These are phyloP conservation scores for Trichonephila inaurata DNA, from an alignment of 1,140 invertebrate genomes.

Conservation along the genomic window DNA sequence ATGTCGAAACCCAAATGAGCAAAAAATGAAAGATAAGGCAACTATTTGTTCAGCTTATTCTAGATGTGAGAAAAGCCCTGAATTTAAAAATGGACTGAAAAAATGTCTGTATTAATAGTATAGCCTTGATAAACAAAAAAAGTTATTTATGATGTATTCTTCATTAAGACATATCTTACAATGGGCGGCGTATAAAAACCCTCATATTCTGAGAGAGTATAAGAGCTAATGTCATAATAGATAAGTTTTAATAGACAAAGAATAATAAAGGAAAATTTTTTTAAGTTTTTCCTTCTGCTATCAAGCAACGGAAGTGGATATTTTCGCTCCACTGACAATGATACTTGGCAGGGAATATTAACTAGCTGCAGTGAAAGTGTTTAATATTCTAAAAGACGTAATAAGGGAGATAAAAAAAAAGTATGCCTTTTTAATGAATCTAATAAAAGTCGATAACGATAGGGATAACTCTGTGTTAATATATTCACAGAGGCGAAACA, in stretches of 20 bases:
- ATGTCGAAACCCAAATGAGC: too few species aligned
- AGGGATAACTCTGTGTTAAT: background rate
- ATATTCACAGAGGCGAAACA: background rate
- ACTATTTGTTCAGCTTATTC: too few species aligned
- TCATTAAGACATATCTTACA: too few species aligned
- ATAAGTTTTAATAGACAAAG: background rate
- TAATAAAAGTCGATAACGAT: constrained; percentile 17
- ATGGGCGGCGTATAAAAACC: too few species aligned
- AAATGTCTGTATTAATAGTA: too few species aligned
- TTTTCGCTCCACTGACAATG: constrained; percentile 47
- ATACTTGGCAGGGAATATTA: constrained; percentile 31
- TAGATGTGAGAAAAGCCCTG: too few species aligned
- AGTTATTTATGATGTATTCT: too few species aligned
- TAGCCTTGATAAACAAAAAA: too few species aligned
- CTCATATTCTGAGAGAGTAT: too few species aligned
- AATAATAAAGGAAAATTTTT: background rate
- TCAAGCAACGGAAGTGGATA: constrained; percentile 9
- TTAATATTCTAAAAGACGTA: constrained; percentile 54
- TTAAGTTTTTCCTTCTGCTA: background rate
- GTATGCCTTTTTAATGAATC: constrained; percentile 41
- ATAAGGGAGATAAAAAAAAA: constrained; percentile 38
- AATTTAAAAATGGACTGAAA: too few species aligned
- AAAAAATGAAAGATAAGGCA: too few species aligned
- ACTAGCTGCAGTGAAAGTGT: constrained; percentile 46
- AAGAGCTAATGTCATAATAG: too few species aligned